Evolutionary conservation across 2,113 vertebrate genomes (phyloP).

Genomic region (Ahaetulla prasina): DNA sequence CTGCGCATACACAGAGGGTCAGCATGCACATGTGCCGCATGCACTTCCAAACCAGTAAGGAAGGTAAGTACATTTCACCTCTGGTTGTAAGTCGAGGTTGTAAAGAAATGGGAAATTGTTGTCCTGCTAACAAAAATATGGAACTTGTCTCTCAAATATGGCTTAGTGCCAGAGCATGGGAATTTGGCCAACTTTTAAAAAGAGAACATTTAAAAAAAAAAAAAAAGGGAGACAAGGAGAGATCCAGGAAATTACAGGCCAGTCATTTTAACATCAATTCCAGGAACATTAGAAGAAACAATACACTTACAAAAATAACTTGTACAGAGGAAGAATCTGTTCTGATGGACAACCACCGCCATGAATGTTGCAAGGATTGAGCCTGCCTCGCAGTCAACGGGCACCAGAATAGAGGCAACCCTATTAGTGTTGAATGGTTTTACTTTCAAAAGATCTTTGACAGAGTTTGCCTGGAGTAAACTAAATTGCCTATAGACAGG

Average conservation of each 20-base stretch:
- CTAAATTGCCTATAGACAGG: background rate
- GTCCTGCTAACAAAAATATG: background rate
- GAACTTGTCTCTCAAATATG: background rate
- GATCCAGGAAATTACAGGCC: background rate
- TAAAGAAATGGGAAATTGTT: background rate
- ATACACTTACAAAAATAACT: background rate
- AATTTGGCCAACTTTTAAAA: background rate
- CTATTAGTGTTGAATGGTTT: background rate
- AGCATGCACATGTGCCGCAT: too few relatives aligned
- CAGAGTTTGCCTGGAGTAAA: background rate
- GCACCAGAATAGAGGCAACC: background rate
- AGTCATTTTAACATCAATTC: background rate
- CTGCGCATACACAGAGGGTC: too few relatives aligned
- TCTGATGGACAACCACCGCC: background rate
- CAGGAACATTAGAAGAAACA: background rate
- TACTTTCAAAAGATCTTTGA: background rate
- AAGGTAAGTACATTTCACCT: too few relatives aligned
- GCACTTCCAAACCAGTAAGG: too few relatives aligned
- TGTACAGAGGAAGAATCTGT: background rate
- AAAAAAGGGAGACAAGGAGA: background rate
- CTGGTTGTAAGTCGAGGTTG: background rate
- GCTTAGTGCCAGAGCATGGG: background rate
- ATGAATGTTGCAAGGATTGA: background rate
- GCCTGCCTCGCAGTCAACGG: background rate
- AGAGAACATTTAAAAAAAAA: background rate